Evolutionary conservation across 2,797 vertebrate genomes (phyloP).

Genomic region (Dendrocincla tyrannina): DNA sequence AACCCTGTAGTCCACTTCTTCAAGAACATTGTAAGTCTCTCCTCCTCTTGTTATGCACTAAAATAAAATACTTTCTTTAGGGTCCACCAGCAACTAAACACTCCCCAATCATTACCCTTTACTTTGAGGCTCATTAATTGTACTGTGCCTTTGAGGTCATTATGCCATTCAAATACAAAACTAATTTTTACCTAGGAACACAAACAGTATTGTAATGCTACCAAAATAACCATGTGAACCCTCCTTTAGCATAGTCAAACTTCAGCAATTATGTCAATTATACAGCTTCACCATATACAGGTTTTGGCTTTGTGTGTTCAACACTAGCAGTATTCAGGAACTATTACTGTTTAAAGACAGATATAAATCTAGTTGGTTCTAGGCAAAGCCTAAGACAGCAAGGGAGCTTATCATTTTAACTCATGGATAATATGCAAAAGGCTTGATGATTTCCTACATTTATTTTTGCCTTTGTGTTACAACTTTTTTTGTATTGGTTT

Average conservation of each 20-base stretch:
- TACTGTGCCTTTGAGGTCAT: background rate
- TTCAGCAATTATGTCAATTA: background rate
- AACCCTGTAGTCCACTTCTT: slow-evolving; percentile 97
- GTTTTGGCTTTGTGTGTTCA: background rate
- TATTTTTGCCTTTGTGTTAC: background rate
- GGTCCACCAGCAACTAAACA: background rate
- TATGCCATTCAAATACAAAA: background rate
- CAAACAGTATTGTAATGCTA: background rate
- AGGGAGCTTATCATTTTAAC: background rate
- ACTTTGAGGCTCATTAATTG: background rate
- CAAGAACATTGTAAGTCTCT: slow-evolving; percentile 92
- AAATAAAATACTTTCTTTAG: background rate
- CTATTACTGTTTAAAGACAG: background rate
- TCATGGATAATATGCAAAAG: background rate
- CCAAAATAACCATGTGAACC: background rate
- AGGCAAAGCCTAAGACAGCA: background rate
- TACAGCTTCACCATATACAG: background rate
- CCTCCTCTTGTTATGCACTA: background rate
- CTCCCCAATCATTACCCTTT: background rate
- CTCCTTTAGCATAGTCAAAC: background rate
- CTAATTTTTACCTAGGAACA: background rate
- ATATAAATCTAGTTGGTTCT: background rate
- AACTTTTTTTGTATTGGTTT: slow-evolving; percentile 25
- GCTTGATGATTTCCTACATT: background rate
- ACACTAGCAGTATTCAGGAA: background rate